phyloP scores from a whole-genome alignment of 2,797 vertebrate genomes.

The Hydrolagus colliei region DNA sequence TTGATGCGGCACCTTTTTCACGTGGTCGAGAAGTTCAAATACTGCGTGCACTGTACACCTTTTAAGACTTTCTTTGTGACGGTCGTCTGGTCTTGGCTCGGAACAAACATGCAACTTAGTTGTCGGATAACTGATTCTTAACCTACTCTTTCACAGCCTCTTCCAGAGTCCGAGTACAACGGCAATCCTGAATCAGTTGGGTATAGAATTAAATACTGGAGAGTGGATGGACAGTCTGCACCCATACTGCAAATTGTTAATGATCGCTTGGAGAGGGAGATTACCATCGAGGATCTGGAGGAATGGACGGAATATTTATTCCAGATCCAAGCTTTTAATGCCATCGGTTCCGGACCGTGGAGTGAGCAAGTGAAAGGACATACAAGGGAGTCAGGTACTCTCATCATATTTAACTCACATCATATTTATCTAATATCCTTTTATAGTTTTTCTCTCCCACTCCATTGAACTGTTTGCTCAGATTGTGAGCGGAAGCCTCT shows the following conservation, averaged over 20 bases:
- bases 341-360: conserved; percentile 84
- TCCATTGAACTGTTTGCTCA: not conserved
- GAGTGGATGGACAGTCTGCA: conserved; percentile 50
- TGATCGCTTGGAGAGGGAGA: conserved; percentile 63
- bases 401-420: too few species aligned
- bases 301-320: conserved; percentile 83
- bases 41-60: too few species aligned
- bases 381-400: conserved; percentile 76
- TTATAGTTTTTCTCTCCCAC: not conserved
- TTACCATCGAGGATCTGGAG: conserved; percentile 69
- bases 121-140: not conserved
- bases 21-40: too few species aligned
- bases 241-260: conserved; percentile 50
- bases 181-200: conserved; percentile 83
- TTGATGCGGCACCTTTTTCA: too few species aligned
- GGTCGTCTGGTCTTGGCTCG: not conserved
- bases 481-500: not conserved
- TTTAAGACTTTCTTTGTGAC: not conserved
- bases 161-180: conserved; percentile 75
- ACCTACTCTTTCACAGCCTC: conserved; percentile 56
- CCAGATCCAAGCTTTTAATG: conserved; percentile 85
- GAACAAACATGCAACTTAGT: not conserved
- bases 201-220: conserved; percentile 69
- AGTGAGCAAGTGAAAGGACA: conserved; percentile 64
- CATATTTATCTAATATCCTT: not conserved